phyloP scores from a whole-genome alignment of 2,113 vertebrate genomes.

The Peromyscus maniculatus region DNA sequence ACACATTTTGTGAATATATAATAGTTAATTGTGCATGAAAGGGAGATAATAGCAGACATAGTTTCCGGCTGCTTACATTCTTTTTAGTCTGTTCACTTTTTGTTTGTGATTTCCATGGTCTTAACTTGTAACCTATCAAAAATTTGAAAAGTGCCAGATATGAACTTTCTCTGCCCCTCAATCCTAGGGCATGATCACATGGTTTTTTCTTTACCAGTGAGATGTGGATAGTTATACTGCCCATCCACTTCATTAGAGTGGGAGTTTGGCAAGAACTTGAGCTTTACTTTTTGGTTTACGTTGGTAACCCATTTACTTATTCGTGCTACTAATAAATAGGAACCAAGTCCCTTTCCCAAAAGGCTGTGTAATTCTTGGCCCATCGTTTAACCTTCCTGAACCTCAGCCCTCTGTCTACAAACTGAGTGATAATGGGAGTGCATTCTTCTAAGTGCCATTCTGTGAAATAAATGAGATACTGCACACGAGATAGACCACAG shows the following conservation, averaged over 20 bases:
- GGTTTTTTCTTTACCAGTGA: neutral
- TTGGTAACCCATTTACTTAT: neutral
- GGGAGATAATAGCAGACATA: neutral
- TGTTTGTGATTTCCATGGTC: neutral
- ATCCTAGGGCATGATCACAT: neutral
- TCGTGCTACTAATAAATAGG: neutral
- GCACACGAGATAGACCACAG: neutral
- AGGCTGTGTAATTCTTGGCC: neutral
- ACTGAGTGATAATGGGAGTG: neutral
- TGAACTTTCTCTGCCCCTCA: neutral
- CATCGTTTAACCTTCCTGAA: neutral
- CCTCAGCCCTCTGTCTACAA: neutral
- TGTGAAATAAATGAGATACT: neutral
- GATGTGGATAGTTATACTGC: too few relatives aligned
- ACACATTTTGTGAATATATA: neutral
- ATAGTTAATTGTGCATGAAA: neutral
- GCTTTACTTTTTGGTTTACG: neutral
- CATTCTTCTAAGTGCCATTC: neutral
- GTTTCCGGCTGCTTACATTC: neutral
- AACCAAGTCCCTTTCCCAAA: neutral
- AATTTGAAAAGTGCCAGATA: neutral
- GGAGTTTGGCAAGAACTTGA: slow-evolving; percentile 31
- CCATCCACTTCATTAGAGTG: neutral
- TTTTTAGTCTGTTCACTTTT: neutral
- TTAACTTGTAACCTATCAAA: neutral